phyloP scores from a whole-genome alignment of 1,140 invertebrate species.

The Drosophila cardini region DNA sequence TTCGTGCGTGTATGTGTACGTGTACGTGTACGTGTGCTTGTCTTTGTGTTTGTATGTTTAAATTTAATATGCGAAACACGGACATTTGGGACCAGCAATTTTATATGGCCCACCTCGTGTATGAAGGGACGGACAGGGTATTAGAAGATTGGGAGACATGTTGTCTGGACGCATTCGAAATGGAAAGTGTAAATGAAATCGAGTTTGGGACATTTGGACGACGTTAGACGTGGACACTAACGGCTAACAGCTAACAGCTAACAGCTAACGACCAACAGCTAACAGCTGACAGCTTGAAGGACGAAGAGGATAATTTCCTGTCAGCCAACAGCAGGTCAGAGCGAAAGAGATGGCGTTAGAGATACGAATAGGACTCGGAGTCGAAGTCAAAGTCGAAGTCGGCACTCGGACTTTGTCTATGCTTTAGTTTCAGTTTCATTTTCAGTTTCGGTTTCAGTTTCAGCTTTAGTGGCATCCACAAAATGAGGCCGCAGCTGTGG shows the following conservation, averaged over 20 bases:
- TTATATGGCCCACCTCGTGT: neutral
- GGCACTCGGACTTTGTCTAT: constrained; percentile 17
- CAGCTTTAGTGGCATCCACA: constrained; percentile 48
- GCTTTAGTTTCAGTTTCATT: constrained; percentile 45
- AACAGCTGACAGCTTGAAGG: constrained; percentile 29
- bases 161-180: constrained; percentile 47
- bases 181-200: constrained; percentile 57
- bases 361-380: constrained; percentile 6
- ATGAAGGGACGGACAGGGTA: constrained; percentile 18
- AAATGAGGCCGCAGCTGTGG: constrained; percentile 64
- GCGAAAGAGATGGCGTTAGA: neutral
- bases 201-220: constrained; percentile 21
- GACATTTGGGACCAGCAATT: constrained; percentile 11
- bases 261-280: constrained; percentile 22
- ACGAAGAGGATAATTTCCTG: constrained; percentile 16
- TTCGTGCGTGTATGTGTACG: too few relatives aligned
- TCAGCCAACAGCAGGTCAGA: constrained; percentile 21
- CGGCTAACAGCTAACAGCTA: constrained; percentile 17
- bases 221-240: constrained; percentile 17
- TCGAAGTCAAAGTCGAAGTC: constrained; percentile 4
- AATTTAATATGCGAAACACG: neutral
- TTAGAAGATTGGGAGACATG: constrained; percentile 44
- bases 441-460: constrained; percentile 44
- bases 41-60: too few relatives aligned
- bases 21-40: neutral